phyloP scores from a whole-genome alignment of 1,140 invertebrate genomes.

The Drosophila ficusphila region DNA sequence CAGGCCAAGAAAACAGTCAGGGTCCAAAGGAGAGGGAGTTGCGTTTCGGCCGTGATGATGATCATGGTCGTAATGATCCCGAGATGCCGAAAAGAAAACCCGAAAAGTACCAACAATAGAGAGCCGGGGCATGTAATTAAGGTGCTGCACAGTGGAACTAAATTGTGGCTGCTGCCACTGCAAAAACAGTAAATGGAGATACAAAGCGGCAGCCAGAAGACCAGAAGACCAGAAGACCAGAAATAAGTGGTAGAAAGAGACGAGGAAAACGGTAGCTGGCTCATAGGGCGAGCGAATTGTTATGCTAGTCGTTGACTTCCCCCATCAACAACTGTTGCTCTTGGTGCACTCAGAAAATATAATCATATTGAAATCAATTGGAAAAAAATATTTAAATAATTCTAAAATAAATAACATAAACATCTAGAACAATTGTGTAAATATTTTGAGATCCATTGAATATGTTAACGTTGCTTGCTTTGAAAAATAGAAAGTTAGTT shows the following conservation, averaged over 20 bases:
- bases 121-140: conserved; percentile 40
- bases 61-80: conserved; percentile 41
- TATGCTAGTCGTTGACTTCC: conserved; percentile 76
- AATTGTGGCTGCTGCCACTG: conserved; percentile 61
- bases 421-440: too few relatives aligned
- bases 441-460: too few relatives aligned
- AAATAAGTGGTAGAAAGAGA: conserved; percentile 20
- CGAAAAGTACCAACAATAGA: conserved; percentile 43
- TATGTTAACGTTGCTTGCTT: too few relatives aligned
- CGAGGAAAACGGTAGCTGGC: conserved; percentile 78
- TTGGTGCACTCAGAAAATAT: conserved; percentile 17
- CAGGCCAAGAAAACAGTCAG: conserved; percentile 5
- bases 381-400: background rate
- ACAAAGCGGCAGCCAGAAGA: conserved; percentile 13
- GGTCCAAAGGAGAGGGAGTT: conserved; percentile 42
- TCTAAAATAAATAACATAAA: background rate
- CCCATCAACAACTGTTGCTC: conserved; percentile 41
- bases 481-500: too few relatives aligned
- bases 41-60: conserved; percentile 28
- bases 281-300: conserved; percentile 81
- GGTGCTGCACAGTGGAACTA: conserved; percentile 75
- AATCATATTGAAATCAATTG: background rate
- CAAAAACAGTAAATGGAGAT: conserved; percentile 44
- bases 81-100: conserved; percentile 54
- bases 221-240: conserved; percentile 1